Percentiles rank a stretch among this genome's conserved stretches.
Evolutionary conservation across 2,113 vertebrate genomes (phyloP).

Genomic region (Anhinga rufa): DNA sequence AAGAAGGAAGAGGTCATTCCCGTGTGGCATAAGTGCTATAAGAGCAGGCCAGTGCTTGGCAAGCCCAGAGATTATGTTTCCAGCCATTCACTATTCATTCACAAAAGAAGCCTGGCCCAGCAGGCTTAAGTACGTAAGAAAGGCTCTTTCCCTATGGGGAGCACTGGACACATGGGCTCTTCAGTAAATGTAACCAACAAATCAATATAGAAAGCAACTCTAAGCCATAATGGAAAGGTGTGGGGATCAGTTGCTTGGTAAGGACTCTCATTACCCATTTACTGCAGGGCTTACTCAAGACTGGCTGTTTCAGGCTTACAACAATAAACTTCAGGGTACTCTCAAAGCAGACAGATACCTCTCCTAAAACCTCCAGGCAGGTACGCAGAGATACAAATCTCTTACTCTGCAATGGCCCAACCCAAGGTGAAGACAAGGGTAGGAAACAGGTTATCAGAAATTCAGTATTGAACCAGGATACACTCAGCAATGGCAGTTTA

Average conservation of each 20-base stretch:
- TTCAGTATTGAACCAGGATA: slow-evolving; percentile 69
- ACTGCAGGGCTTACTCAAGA: neutral
- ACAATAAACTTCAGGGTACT: neutral
- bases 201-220: neutral
- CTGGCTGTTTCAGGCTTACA: neutral
- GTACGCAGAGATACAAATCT: neutral
- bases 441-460: slow-evolving; percentile 59
- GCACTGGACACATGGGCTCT: neutral
- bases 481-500: slow-evolving; percentile 72
- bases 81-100: neutral
- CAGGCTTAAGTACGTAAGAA: neutral
- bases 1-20: neutral
- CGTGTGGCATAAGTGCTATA: neutral
- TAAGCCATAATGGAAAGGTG: neutral
- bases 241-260: neutral
- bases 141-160: neutral
- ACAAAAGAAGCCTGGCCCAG: neutral
- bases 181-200: neutral
- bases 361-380: neutral
- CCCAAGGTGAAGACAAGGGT: slow-evolving; percentile 41
- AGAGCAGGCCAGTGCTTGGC: neutral
- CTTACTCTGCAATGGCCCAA: slow-evolving; percentile 26
- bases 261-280: neutral
- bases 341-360: neutral
- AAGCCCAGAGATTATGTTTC: neutral